phyloP scores from a whole-genome alignment of 2,113 vertebrate species.

The Crypturellus undulatus region DNA sequence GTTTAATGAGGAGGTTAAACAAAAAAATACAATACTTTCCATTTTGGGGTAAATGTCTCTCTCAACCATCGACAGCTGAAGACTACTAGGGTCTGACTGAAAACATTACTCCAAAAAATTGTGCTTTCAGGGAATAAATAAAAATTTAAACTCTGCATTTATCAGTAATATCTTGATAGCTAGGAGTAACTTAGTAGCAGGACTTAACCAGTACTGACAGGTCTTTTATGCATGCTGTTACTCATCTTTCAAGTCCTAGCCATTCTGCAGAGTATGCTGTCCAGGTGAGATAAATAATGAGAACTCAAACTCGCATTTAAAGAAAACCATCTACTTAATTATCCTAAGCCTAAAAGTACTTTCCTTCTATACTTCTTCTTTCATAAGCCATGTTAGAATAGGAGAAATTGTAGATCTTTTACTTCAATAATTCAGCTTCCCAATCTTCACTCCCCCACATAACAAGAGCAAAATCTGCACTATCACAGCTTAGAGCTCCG shows the following conservation, averaged over 20 bases:
- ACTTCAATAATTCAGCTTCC: background rate
- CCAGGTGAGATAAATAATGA: background rate
- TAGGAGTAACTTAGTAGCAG: background rate
- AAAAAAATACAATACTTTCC: background rate
- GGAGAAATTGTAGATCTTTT: background rate
- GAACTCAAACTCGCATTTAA: slow-evolving; percentile 42
- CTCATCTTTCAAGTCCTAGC: background rate
- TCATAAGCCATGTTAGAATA: background rate
- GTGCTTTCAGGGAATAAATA: background rate
- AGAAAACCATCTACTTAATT: slow-evolving; percentile 51
- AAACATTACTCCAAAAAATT: background rate
- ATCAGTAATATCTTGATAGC: background rate
- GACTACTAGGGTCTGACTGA: background rate
- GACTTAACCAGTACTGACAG: too few species aligned
- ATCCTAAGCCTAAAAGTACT: slow-evolving; percentile 10
- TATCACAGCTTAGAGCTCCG: background rate
- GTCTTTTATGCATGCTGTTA: background rate
- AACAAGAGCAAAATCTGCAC: background rate
- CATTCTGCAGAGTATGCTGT: background rate
- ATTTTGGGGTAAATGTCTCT: background rate
- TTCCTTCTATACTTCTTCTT: background rate
- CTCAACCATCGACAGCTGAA: rapidly evolving
- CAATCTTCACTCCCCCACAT: too few species aligned
- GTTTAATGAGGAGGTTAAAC: rapidly evolving
- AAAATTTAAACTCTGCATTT: background rate